Conservation (phyloP, 2,888 invertebrate species). For the Nudaria mundana region DNA sequence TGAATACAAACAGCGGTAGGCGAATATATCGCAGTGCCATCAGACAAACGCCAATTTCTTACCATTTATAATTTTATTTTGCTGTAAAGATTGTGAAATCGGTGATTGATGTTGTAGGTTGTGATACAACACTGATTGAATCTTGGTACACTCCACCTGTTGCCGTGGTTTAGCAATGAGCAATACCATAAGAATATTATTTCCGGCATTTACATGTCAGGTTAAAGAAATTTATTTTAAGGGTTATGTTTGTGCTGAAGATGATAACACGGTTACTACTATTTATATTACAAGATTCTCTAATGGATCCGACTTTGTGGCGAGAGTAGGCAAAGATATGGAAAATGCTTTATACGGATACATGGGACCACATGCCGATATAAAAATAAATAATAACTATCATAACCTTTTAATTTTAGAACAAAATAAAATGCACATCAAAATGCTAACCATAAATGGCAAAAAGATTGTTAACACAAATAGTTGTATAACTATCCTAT, state of each 20-base stretch:
- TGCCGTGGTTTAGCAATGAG: too few species aligned
- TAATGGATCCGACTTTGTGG: constrained; percentile 21
- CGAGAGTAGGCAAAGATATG: constrained; percentile 18
- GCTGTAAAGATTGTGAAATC: too few species aligned
- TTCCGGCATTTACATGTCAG: constrained; percentile 41
- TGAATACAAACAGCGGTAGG: too few species aligned
- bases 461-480: constrained; percentile 28
- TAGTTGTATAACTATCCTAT: constrained; percentile 54
- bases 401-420: constrained; percentile 40
- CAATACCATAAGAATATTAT: constrained; percentile 41
- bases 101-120: too few species aligned
- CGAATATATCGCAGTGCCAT: too few species aligned
- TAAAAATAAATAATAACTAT: constrained; percentile 17
- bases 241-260: constrained; percentile 41
- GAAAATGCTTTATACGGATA: constrained; percentile 48
- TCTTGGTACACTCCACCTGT: too few species aligned
- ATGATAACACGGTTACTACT: constrained; percentile 36
- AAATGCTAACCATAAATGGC: constrained; percentile 44
- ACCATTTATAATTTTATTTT: too few species aligned
- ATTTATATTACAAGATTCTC: constrained; percentile 54
- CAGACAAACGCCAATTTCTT: too few species aligned
- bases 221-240: constrained; percentile 43
- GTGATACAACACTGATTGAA: too few species aligned
- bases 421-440: constrained; percentile 32
- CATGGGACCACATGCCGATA: constrained; percentile 24